A percentile compares a stretch with the other conserved stretches of the same genome.
These are phyloP conservation scores for Macropodus opercularis DNA, from an alignment of 2,797 vertebrate genomes.

Conservation along the genomic window DNA sequence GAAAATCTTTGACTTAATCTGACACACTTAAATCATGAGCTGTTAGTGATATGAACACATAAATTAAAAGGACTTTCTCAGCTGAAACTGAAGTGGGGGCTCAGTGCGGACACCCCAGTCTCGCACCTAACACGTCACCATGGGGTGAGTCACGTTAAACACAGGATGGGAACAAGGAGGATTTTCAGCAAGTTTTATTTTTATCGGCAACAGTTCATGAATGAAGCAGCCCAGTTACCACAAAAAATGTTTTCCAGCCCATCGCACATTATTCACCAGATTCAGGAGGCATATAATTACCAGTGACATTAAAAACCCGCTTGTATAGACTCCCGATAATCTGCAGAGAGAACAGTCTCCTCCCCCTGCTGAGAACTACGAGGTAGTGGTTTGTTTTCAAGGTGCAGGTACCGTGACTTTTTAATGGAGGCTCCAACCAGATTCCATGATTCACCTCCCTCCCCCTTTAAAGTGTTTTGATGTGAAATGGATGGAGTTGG, in stretches of 20 bases:
- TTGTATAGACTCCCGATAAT: slow-evolving; percentile 19
- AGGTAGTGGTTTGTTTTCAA: slow-evolving; percentile 16
- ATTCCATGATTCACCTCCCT: slow-evolving; percentile 9
- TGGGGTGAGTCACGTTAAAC: neutral
- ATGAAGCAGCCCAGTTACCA: slow-evolving; percentile 16
- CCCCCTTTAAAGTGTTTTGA: slow-evolving; percentile 26
- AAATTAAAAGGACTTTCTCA: neutral
- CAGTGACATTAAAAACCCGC: slow-evolving; percentile 28
- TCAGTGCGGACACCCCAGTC: neutral
- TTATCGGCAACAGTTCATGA: slow-evolving; percentile 4
- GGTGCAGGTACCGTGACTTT: neutral
- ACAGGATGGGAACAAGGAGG: neutral
- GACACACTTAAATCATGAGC: too few relatives aligned
- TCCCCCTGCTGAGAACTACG: neutral
- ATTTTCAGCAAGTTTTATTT: neutral
- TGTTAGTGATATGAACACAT: too few relatives aligned
- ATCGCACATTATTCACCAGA: slow-evolving; percentile 22
- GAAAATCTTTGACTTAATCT: too few relatives aligned
- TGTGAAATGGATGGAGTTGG: slow-evolving; percentile 39
- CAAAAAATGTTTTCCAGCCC: slow-evolving; percentile 24
- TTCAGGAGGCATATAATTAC: slow-evolving; percentile 28
- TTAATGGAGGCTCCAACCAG: slow-evolving; percentile 11
- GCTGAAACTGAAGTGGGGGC: neutral
- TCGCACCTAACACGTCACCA: neutral
- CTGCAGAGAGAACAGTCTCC: slow-evolving; percentile 14